Base-by-base conservation (phyloP, 2,888 invertebrate species). In the Pimpla rufipes region DNA sequence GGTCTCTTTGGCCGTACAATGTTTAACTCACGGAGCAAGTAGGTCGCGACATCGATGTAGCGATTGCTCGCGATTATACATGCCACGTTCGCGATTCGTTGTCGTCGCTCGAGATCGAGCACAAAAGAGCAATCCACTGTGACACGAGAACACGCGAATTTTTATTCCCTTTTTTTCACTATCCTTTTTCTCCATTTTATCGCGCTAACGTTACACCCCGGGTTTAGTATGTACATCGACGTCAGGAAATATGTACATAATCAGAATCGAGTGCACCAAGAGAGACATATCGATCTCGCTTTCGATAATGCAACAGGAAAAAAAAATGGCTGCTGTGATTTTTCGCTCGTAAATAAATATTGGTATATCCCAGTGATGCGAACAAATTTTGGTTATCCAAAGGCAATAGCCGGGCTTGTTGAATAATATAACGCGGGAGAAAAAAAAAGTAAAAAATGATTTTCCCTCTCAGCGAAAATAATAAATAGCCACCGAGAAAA, bases 31-130 rank as follows among this genome's bases (percentile, higher is more conserved):
- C 29, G 11, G 7, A 29, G 23, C 45, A 76, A 66, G 66, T 76
- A 76, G 75, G 75, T 76, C 75, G 55, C 75, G 55, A 10, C 35
- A 23, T 66, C 23, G 66, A 23, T 21, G 40, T 75, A 11, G 55
- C 75, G 75, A 75, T 52, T 40, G 37, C 55, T 66, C 40, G 13
- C 55, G 66, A 76, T 76, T 55, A 76, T 55, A 76, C 75, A 42
- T 35, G 67, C 57, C 67, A 76, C 76, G 55, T 77, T 77, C 67
- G 57, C 59, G 42, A 76, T 57, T 68, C 59, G 37, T 37, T 59
- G 47, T 68, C 57, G 21, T 64, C 67, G 37, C 35, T 67, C 57
- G 21, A 42, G 11, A 57, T 67, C 67, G 50, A 77, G 68, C 11
- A 29, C 45, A 68, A 57, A 76, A 59, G 57, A 67, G n/a, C 18